Evolutionary conservation across 2,888 invertebrate species (phyloP).

Genomic region (Euclidia mi): DNA sequence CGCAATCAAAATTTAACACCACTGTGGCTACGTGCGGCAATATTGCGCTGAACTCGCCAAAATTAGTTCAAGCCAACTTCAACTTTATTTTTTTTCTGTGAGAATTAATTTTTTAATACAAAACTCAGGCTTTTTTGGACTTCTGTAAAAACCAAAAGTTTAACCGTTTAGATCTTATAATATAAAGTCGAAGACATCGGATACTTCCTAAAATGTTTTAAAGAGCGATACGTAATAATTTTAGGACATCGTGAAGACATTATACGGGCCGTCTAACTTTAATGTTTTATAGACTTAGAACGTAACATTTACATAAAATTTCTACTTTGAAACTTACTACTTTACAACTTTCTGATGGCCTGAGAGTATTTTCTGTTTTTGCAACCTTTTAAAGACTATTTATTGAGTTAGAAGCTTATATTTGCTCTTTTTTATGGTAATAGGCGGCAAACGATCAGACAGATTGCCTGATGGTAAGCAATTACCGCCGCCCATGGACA

Average conservation of each 20-base stretch:
- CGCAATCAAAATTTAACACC: conserved; percentile 59
- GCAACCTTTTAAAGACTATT: conserved; percentile 16
- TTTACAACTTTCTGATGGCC: conserved; percentile 16
- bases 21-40: conserved; percentile 53
- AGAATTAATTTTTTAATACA: conserved; percentile 26
- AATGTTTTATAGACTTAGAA: too few species aligned
- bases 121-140: conserved; percentile 16
- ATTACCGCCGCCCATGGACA: too few species aligned
- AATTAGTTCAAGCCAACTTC: conserved; percentile 28
- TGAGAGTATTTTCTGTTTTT: conserved; percentile 10
- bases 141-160: conserved; percentile 37
- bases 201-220: conserved; percentile 24
- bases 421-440: too few species aligned
- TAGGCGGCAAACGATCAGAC: too few species aligned
- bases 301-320: too few species aligned
- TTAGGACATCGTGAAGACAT: not conserved
- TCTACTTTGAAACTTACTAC: conserved; percentile 21
- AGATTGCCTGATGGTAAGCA: too few species aligned
- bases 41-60: conserved; percentile 34
- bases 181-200: conserved; percentile 34
- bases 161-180: conserved; percentile 39
- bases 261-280: not conserved
- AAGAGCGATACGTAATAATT: not conserved
- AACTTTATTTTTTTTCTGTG: conserved; percentile 31
- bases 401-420: conserved; percentile 9